Evolutionary conservation across 2,113 vertebrate species (phyloP), one percentile per base, ranked within the genome.

Genomic region (Candoia aspera): DNA sequence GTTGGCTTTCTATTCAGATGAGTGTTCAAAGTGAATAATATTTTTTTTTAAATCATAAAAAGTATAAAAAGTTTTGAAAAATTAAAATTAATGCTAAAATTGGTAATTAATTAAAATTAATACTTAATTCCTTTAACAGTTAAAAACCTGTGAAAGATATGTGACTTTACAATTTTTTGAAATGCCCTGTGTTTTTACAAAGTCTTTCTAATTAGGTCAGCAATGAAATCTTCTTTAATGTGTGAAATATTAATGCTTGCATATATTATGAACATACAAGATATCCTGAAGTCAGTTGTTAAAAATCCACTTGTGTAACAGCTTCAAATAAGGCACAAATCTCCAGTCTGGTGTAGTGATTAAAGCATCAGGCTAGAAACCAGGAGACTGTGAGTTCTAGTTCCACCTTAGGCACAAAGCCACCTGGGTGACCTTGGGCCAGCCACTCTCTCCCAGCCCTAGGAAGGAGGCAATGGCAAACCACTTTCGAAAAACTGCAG

Each of bases 161-260:
- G 49, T 5, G 49, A 49, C 49, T 49, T 49, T 49, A 6, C 49
- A 49, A 33, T 79, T 79, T 42, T 33, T 42, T 79, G 19, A 37
- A 79, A 21, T 79, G 90, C 42, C 13, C 4, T 85, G 24, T 23
- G 21, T 42, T 86, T 59, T 68, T 88, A 9, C 64, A 59, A 87
- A 91, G 23, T 55, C 54, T 88, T 58, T 73, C 42, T 91, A 87
- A 88, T 91, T 59, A 91, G 64, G 79, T 58, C 37, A 60, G 79
- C 79, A 85, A 90, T 60, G 24, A 84, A 90, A 90, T 90, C 57
- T 60, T 84, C 79, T 84, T n/a, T 49, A 8, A 73, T 42, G 85
- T 85, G 55, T 90, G 79, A 90, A 90, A 90, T 90, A 84, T 85
- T 90, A 90, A 90, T 24, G 15, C 59, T 24, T 42, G 55, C 23